These are phyloP conservation scores for Sesamia inferens DNA, from an alignment of 2,888 invertebrate genomes.

Conservation along the genomic window DNA sequence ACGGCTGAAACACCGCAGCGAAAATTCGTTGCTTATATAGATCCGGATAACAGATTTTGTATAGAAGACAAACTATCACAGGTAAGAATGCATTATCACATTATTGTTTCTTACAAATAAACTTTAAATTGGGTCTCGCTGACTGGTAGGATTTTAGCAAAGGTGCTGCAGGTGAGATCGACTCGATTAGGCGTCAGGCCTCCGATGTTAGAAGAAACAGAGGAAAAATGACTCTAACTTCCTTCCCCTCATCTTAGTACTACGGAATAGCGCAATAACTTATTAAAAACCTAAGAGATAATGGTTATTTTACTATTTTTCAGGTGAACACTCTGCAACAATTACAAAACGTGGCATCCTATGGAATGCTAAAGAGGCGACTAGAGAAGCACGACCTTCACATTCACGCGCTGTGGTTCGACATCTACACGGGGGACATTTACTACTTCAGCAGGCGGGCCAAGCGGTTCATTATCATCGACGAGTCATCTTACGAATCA, in stretches of 20 bases:
- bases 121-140: not conserved
- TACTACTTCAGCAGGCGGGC: conserved; percentile 97
- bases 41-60: conserved; percentile 96
- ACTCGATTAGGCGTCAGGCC: too few species aligned
- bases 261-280: not conserved
- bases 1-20: conserved; percentile 96
- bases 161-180: too few species aligned
- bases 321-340: conserved; percentile 97
- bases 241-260: not conserved
- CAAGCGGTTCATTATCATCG: conserved; percentile 96
- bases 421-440: conserved; percentile 98
- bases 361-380: conserved; percentile 96
- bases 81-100: conserved; percentile 83
- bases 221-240: not conserved
- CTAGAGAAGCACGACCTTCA: conserved; percentile 95
- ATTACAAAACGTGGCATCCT: conserved; percentile 97
- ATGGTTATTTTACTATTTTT: conserved; percentile 62
- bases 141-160: not conserved
- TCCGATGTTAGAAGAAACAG: not conserved
- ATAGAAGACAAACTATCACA: conserved; percentile 98
- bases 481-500: conserved; percentile 94
- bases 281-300: not conserved
- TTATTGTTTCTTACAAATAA: not conserved
- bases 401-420: conserved; percentile 99
- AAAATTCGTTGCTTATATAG: conserved; percentile 98